Evolutionary conservation across 2,888 invertebrate genomes (phyloP), one percentile per base, ranked within the genome.

Genomic region (Chloromyia formosa): DNA sequence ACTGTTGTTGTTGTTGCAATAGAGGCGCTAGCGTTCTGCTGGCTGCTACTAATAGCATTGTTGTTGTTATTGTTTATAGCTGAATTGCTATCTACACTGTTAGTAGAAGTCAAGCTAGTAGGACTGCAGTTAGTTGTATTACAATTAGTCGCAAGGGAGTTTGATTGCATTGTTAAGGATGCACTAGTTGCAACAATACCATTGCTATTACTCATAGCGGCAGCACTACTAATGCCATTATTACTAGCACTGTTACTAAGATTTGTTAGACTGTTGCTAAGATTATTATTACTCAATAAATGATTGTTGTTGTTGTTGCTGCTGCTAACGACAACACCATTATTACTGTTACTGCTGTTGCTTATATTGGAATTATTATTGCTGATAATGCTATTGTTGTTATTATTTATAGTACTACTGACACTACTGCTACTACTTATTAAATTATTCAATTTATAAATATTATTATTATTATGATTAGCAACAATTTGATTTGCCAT

Each of bases 401-500:
- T 77, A 73, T 75, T 77, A 61, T 56, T 77, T 71, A 49, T 72
- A 58, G 12, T 71, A 58, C 78, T 79, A 79, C 78, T 78, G 73
- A 68, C 77, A 74, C 76, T 79, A 74, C 69, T 77, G 72, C 74
- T 76, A 58, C 73, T 74, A 61, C 49, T 77, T 45, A 61, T 64
- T 22, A 49, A 77, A 75, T 74, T 76, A 75, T 77, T 75, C 76
- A 77, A 74, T 76, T 77, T 77, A 20, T 74, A 71, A 68, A 74
- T 66, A 74, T 74, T 76, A 22, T 76, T 77, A 72, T 72, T 76
- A 73, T 73, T 74, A 78, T 75, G 77, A 77, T 78, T 78, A 78
- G 77, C 77, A 78, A 76, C 79, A 83, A 85, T 78, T 80, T 79
- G 80, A 80, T 81, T 81, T 85, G 86, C 86, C 83, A 85, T 85